phyloP scores from a whole-genome alignment of 1,140 invertebrate species.

The Aphelenchoides fujianensis region DNA sequence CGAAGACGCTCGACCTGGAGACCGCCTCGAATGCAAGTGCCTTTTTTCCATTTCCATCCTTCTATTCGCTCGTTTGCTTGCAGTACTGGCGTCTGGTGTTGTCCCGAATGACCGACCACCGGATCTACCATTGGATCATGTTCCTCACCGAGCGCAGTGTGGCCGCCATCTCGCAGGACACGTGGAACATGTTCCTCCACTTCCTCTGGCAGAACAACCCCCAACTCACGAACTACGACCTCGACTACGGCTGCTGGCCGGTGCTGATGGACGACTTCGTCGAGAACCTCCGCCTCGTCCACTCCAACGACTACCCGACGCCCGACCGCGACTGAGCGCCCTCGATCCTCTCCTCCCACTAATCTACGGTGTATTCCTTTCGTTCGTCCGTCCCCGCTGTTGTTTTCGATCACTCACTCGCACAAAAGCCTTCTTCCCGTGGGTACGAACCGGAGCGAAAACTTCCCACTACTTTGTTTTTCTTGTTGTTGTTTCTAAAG shows the following conservation, averaged over 20 bases:
- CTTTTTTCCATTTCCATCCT: no score
- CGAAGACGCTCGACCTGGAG: constrained; percentile 79
- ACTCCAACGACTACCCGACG: background rate
- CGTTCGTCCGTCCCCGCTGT: no score
- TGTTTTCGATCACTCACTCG: no score
- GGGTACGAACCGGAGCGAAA: no score
- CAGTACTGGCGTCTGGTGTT: constrained; percentile 90
- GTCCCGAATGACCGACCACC: constrained; percentile 14
- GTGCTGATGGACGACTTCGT: constrained; percentile 98
- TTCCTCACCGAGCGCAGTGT: constrained; percentile 73
- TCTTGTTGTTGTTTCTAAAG: no score
- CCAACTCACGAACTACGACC: constrained; percentile 83
- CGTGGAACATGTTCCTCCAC: constrained; percentile 93
- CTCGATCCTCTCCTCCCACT: no score
- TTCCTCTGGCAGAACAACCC: constrained; percentile 91
- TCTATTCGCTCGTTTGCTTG: no score
- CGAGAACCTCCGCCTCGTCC: constrained; percentile 69
- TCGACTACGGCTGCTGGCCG: constrained; percentile 81
- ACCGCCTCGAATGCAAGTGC: constrained; percentile 98
- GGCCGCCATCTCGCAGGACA: constrained; percentile 69
- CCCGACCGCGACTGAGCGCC: no score
- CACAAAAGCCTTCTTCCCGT: no score
- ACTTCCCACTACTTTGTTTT: no score
- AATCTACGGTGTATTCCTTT: no score
- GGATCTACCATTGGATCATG: constrained; percentile 39